Evolutionary conservation across 2,888 invertebrate species (phyloP).

Genomic region (Lasioglossum zephyrum): DNA sequence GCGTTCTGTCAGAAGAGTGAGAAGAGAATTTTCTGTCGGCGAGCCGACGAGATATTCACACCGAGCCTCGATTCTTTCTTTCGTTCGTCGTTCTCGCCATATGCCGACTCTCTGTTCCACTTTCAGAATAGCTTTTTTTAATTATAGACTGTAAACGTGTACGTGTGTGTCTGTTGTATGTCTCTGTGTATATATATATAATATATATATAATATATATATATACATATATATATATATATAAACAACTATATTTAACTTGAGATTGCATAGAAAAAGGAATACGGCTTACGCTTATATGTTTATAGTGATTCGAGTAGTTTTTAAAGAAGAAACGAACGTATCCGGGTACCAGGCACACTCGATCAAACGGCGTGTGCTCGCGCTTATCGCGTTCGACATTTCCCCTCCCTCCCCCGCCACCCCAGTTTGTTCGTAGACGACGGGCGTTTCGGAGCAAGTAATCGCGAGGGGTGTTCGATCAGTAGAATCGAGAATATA

Average conservation of each 20-base stretch:
- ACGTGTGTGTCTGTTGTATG: neutral
- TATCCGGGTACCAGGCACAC: neutral
- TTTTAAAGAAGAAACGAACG: slow-evolving; percentile 40
- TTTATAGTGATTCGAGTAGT: slow-evolving; percentile 27
- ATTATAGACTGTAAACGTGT: slow-evolving; percentile 22
- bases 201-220: too few species aligned
- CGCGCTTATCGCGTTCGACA: neutral
- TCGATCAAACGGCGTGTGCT: neutral
- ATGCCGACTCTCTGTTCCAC: neutral
- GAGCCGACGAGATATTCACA: neutral
- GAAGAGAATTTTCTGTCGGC: neutral
- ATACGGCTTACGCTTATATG: slow-evolving; percentile 35
- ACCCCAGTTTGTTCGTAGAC: neutral
- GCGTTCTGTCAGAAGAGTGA: too few species aligned
- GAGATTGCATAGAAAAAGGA: slow-evolving; percentile 51
- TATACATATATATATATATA: too few species aligned
- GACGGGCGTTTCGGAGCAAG: neutral
- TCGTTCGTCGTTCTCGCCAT: slow-evolving; percentile 7
- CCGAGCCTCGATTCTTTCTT: slow-evolving; percentile 44
- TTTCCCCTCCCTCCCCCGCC: neutral
- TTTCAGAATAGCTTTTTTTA: slow-evolving; percentile 1
- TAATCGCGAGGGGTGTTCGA: slow-evolving; percentile 8
- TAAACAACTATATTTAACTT: slow-evolving; percentile 36
- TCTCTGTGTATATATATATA: neutral
- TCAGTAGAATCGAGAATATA: neutral